Percentiles rank a stretch among this genome's conserved stretches.
phyloP scores from a whole-genome alignment of 2,797 vertebrate species.

The Tamandua tetradactyla region DNA sequence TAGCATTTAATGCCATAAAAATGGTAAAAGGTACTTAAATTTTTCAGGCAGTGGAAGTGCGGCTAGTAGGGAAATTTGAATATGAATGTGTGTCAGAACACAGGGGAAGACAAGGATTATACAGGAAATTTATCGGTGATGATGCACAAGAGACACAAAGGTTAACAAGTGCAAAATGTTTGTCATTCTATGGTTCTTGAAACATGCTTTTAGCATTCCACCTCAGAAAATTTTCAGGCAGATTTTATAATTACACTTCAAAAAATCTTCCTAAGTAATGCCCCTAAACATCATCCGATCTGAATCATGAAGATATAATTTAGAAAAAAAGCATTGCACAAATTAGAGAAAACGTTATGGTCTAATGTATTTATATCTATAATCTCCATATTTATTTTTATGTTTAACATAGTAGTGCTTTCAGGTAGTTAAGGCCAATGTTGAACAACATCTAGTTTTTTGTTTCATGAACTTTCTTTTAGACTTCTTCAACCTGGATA shows the following conservation, averaged over 20 bases:
- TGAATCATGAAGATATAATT: not conserved
- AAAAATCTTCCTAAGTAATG: not conserved
- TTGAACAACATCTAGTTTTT: conserved; percentile 66
- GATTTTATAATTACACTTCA: not conserved
- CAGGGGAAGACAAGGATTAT: not conserved
- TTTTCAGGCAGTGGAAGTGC: not conserved
- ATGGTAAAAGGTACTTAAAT: not conserved
- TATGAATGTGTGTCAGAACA: too few relatives aligned
- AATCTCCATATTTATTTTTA: not conserved
- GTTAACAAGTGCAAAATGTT: not conserved
- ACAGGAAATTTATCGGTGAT: not conserved
- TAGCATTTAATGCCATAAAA: conserved; percentile 14
- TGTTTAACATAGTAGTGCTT: conserved; percentile 11
- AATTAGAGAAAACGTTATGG: not conserved
- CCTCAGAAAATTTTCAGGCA: not conserved
- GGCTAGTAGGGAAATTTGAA: not conserved
- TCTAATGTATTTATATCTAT: not conserved
- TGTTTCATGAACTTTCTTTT: conserved; percentile 61
- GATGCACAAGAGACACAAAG: not conserved
- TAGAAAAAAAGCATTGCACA: not conserved
- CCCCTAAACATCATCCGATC: not conserved
- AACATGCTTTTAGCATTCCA: not conserved
- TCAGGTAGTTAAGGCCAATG: conserved; percentile 46
- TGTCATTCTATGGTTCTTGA: not conserved
- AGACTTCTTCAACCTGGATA: conserved; percentile 67